Percentiles rank a stretch among this genome's conserved stretches.
phyloP scores from a whole-genome alignment of 1,140 invertebrate genomes.

The Patella vulgata region DNA sequence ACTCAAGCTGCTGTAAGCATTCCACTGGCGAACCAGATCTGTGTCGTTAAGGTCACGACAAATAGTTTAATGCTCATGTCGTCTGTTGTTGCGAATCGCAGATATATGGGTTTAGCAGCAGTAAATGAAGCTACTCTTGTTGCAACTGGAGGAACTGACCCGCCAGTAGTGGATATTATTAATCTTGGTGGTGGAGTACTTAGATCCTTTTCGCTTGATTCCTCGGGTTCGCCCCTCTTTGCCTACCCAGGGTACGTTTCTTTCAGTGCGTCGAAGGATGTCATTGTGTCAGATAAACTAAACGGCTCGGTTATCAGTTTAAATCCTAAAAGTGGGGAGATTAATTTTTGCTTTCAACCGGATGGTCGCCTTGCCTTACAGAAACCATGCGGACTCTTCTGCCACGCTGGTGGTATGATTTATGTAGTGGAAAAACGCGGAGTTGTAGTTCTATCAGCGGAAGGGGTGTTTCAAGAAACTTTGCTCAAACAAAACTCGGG shows the following conservation, averaged over 20 bases:
- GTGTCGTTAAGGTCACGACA: constrained; percentile 22
- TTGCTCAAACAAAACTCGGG: constrained; percentile 9
- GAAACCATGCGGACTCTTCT: constrained; percentile 17
- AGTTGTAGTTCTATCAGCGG: background rate
- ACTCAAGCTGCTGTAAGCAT: constrained; percentile 20
- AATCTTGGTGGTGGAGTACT: constrained; percentile 23
- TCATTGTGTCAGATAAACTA: constrained; percentile 19
- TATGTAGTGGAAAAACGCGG: constrained; percentile 22
- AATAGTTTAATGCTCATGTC: background rate
- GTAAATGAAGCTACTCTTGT: constrained; percentile 16
- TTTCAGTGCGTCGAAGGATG: background rate
- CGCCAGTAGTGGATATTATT: constrained; percentile 26
- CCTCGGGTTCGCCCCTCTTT: constrained; percentile 11
- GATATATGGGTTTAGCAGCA: constrained; percentile 21
- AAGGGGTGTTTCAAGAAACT: constrained; percentile 6
- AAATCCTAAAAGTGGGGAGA: background rate
- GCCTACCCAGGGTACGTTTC: constrained; percentile 15
- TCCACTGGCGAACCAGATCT: constrained; percentile 23
- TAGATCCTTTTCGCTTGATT: constrained; percentile 10
- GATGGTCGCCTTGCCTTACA: constrained; percentile 6
- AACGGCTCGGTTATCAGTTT: constrained; percentile 11
- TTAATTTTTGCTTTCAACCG: constrained; percentile 10
- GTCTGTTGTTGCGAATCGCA: constrained; percentile 6
- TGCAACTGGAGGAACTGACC: constrained; percentile 24
- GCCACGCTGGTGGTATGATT: constrained; percentile 1